Evolutionary conservation across 2,888 invertebrate species (phyloP).

Genomic region (Ornithoptera priamus): DNA sequence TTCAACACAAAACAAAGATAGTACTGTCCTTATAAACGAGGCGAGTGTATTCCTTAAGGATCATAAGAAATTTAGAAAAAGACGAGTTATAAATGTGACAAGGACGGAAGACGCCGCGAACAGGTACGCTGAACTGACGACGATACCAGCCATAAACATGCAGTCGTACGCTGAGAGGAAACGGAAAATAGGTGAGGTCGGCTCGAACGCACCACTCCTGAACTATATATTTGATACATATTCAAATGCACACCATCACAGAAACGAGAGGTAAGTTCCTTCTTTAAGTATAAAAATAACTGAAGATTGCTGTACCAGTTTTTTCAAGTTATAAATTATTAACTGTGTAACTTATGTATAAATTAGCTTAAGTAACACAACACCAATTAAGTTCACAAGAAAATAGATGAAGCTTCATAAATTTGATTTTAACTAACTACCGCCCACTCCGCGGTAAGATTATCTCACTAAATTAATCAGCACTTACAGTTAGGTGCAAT

Average conservation of each 20-base stretch:
- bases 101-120: conserved; percentile 39
- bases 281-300: background rate
- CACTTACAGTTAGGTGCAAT: background rate
- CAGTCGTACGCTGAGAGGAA: conserved; percentile 53
- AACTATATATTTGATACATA: conserved; percentile 76
- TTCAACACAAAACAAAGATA: conserved; percentile 37
- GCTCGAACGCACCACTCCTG: conserved; percentile 68
- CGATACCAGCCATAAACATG: conserved; percentile 43
- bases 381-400: background rate
- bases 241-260: conserved; percentile 69
- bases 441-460: background rate
- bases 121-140: conserved; percentile 40
- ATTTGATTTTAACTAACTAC: background rate
- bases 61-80: conserved; percentile 50
- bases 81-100: conserved; percentile 56
- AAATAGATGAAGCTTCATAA: background rate
- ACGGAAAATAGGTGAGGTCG: conserved; percentile 65
- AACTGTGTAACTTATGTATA: background rate
- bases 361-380: background rate
- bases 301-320: background rate
- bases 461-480: background rate
- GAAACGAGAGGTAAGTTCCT: conserved; percentile 63
- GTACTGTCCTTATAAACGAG: conserved; percentile 48
- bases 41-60: conserved; percentile 23
- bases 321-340: too few relatives aligned